Evolutionary conservation across 1,140 invertebrate species (phyloP).

Genomic region (Eubasilissa regina): DNA sequence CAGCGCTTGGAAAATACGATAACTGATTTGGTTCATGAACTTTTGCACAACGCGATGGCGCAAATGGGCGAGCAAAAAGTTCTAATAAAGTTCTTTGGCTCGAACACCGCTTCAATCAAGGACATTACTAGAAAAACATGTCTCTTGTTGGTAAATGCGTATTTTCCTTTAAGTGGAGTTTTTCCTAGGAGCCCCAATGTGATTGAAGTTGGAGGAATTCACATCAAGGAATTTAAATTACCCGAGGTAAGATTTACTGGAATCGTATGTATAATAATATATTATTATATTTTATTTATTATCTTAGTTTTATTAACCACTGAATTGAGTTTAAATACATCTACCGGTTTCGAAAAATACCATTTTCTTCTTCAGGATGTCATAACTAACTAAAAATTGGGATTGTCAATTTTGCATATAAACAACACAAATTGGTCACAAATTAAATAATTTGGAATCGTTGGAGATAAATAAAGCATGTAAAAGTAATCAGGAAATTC

Average conservation of each 20-base stretch:
- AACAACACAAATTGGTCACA: too few relatives aligned
- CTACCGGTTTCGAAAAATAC: too few relatives aligned
- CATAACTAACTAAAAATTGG: too few relatives aligned
- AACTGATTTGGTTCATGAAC: slow-evolving; percentile 69
- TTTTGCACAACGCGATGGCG: slow-evolving; percentile 68
- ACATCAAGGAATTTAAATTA: slow-evolving; percentile 67
- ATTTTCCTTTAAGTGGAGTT: slow-evolving; percentile 71
- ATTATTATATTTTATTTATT: too few relatives aligned
- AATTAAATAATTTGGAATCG: too few relatives aligned
- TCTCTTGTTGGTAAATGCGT: slow-evolving; percentile 75
- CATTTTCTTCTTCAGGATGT: too few relatives aligned
- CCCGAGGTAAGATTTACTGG: slow-evolving; percentile 65
- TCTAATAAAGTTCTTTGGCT: slow-evolving; percentile 73
- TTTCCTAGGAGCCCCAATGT: slow-evolving; percentile 72
- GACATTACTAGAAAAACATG: slow-evolving; percentile 73
- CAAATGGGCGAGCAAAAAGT: slow-evolving; percentile 72
- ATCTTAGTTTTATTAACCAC: too few relatives aligned
- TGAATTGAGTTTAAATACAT: too few relatives aligned
- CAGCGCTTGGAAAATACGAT: slow-evolving; percentile 73
- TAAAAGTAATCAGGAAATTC: too few relatives aligned
- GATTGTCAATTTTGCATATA: too few relatives aligned
- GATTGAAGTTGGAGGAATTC: slow-evolving; percentile 76
- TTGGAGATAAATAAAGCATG: too few relatives aligned
- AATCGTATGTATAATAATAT: too few relatives aligned
- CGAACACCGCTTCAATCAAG: slow-evolving; percentile 71